Evolutionary conservation across 2,797 vertebrate genomes (phyloP).

Genomic region (Sebastes kiyomatsui): DNA sequence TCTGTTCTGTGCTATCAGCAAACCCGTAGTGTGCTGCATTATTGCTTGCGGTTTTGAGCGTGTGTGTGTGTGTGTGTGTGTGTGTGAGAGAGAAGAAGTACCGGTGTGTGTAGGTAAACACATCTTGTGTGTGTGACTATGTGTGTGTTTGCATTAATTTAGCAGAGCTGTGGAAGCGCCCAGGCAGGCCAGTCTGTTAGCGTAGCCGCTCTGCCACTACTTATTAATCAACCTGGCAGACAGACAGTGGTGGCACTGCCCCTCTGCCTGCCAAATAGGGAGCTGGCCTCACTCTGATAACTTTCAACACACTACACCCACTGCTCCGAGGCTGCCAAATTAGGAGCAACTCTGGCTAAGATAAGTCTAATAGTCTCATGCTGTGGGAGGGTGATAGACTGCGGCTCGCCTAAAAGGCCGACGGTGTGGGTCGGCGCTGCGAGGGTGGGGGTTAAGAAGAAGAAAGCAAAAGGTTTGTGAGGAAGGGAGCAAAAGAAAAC

Average conservation of each 20-base stretch:
- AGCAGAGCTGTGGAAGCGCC: constrained; percentile 41
- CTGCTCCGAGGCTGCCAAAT: constrained; percentile 69
- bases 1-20: constrained; percentile 33
- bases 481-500: background rate
- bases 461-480: constrained; percentile 7
- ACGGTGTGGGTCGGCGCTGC: constrained; percentile 31
- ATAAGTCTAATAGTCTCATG: constrained; percentile 71
- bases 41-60: background rate
- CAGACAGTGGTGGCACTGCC: constrained; percentile 66
- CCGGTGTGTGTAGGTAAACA: constrained; percentile 12
- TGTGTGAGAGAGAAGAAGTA: background rate
- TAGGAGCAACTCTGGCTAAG: constrained; percentile 71
- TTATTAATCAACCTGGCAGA: constrained; percentile 78
- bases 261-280: constrained; percentile 75
- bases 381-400: constrained; percentile 65
- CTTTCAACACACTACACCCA: constrained; percentile 66
- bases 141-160: constrained; percentile 53
- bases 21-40: constrained; percentile 24
- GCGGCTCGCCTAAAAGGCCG: constrained; percentile 30
- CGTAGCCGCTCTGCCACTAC: constrained; percentile 56
- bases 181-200: constrained; percentile 57
- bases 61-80: background rate
- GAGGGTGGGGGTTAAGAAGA: constrained; percentile 11
- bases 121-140: background rate
- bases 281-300: constrained; percentile 76